These are phyloP conservation scores for Prunella fulvescens DNA, from an alignment of 2,113 vertebrate species.

Conservation along the genomic window DNA sequence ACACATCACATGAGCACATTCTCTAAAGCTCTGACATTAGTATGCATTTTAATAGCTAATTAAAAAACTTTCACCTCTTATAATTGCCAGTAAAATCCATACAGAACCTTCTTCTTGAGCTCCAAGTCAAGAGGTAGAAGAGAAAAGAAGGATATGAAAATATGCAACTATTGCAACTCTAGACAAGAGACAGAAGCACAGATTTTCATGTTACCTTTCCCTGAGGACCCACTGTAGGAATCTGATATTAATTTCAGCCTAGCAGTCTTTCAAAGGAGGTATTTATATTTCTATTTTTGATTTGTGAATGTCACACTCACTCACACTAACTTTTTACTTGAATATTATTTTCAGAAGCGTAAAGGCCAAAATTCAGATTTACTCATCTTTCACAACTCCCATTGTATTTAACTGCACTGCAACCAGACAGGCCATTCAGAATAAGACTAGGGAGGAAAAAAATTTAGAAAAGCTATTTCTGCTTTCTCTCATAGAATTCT, in stretches of 20 bases:
- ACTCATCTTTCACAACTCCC: neutral
- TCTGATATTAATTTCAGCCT: neutral
- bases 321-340: neutral
- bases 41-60: constrained; percentile 48
- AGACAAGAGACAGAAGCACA: neutral
- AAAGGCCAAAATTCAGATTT: neutral
- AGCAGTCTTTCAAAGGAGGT: neutral
- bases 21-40: neutral
- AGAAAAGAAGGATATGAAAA: neutral
- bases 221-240: neutral
- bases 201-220: neutral
- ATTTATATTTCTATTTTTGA: neutral
- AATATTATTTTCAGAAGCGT: neutral
- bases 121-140: neutral
- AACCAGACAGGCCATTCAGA: neutral
- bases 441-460: neutral
- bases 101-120: neutral
- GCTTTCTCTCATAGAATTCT: neutral
- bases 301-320: neutral
- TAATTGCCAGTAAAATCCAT: constrained; percentile 4
- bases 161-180: neutral
- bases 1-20: neutral
- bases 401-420: neutral
- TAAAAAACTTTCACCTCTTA: constrained; percentile 8
- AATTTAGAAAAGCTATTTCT: neutral